These are phyloP conservation scores for Drosophila prosaltans DNA, from an alignment of 1,140 invertebrate genomes.

Conservation along the genomic window DNA sequence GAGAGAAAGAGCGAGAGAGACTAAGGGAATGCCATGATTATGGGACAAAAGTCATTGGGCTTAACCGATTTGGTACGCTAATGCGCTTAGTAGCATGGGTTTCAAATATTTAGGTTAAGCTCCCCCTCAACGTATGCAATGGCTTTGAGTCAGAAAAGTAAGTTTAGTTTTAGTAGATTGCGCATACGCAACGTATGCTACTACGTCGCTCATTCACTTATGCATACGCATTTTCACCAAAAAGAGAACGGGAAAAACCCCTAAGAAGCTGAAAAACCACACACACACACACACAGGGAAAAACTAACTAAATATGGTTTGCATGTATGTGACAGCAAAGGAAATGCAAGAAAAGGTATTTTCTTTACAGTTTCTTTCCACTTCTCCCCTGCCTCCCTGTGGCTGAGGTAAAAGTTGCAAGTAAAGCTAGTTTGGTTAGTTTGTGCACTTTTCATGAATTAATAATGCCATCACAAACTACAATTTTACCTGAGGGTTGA, in stretches of 20 bases:
- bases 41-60: slow-evolving; percentile 9
- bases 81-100: slow-evolving; percentile 15
- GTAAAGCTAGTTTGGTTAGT: background rate
- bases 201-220: background rate
- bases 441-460: slow-evolving; percentile 1
- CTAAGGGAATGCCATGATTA: slow-evolving; percentile 5
- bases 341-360: slow-evolving; percentile 18
- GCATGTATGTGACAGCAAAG: slow-evolving; percentile 17
- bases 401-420: slow-evolving; percentile 1
- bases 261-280: background rate
- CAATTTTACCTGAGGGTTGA: background rate
- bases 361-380: background rate
- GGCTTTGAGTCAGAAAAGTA: slow-evolving; percentile 7
- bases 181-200: slow-evolving; percentile 18
- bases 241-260: background rate
- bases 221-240: slow-evolving; percentile 7
- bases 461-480: slow-evolving; percentile 6
- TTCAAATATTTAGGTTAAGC: slow-evolving; percentile 10
- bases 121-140: background rate
- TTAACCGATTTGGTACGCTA: background rate
- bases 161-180: slow-evolving; percentile 6
- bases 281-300: background rate
- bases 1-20: background rate
- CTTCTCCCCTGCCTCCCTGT: background rate
- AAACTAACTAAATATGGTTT: background rate